phyloP scores from a whole-genome alignment of 2,797 vertebrate genomes.

The Adrianichthys oophorus region DNA sequence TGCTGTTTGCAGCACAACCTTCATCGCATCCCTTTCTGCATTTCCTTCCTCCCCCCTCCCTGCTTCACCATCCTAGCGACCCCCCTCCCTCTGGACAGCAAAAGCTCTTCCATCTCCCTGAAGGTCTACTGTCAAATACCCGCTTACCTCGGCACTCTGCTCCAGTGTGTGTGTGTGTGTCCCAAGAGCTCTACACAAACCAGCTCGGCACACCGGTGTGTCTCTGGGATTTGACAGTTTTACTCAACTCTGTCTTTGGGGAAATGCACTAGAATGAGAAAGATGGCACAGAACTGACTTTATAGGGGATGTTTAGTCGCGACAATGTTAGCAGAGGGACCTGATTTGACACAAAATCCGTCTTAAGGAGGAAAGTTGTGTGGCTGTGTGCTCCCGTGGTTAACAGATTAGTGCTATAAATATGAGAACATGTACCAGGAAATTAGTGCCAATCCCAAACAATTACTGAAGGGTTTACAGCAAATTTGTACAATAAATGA shows the following conservation, averaged over 20 bases:
- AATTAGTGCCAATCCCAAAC: background rate
- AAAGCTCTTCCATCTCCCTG: conserved; percentile 64
- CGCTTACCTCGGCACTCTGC: conserved; percentile 68
- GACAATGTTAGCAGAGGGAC: conserved; percentile 10
- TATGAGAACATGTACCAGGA: too few species aligned
- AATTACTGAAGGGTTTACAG: background rate
- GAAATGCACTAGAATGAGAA: conserved; percentile 32
- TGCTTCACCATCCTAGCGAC: background rate
- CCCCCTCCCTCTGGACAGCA: conserved; percentile 39
- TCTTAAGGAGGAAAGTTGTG: background rate
- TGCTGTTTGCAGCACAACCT: conserved; percentile 14
- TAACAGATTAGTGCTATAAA: background rate
- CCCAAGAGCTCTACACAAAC: conserved; percentile 22
- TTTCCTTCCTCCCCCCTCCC: conserved; percentile 3
- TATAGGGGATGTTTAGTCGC: background rate
- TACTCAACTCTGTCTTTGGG: conserved; percentile 46
- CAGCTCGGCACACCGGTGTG: conserved; percentile 25
- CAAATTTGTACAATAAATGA: too few species aligned
- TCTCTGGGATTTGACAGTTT: conserved; percentile 62
- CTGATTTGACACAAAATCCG: conserved; percentile 1
- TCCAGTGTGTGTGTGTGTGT: conserved; percentile 21
- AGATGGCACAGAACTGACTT: conserved; percentile 7
- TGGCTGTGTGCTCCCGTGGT: background rate
- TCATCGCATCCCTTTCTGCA: conserved; percentile 30
- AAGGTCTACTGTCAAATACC: conserved; percentile 71